phyloP scores from a whole-genome alignment of 2,797 vertebrate genomes.

The Enteromius viviparus region DNA sequence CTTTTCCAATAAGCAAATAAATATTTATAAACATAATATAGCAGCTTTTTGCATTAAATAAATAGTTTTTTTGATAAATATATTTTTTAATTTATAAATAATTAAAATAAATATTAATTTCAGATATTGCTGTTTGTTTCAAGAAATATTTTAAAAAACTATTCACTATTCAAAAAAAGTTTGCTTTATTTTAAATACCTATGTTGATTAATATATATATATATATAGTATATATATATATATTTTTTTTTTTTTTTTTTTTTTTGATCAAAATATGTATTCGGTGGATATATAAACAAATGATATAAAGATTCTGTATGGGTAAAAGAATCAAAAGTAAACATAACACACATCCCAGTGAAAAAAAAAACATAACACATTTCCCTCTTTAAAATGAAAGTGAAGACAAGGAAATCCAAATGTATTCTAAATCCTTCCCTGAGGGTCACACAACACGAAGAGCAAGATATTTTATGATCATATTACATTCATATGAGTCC shows the following conservation, averaged over 20 bases:
- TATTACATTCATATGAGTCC: constrained; percentile 36
- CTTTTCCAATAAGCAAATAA: background rate
- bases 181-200: too few relatives aligned
- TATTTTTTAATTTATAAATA: background rate
- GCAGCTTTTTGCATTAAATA: background rate
- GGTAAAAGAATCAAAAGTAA: background rate
- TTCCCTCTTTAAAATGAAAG: background rate
- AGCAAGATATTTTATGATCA: constrained; percentile 29
- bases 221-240: too few relatives aligned
- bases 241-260: too few relatives aligned
- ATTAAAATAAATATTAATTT: background rate
- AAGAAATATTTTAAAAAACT: background rate
- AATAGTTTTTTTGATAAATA: background rate
- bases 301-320: background rate
- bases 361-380: background rate
- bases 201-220: too few relatives aligned
- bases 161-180: too few relatives aligned
- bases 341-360: background rate
- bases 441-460: constrained; percentile 2
- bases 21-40: background rate
- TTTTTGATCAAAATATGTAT: too few relatives aligned
- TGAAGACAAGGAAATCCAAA: constrained; percentile 10
- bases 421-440: constrained; percentile 11
- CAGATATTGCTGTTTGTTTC: background rate
- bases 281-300: too few relatives aligned